A percentile compares a stretch with the other conserved stretches of the same genome.
phyloP scores from a whole-genome alignment of 2,888 invertebrate species.

The Dioctria rufipes region DNA sequence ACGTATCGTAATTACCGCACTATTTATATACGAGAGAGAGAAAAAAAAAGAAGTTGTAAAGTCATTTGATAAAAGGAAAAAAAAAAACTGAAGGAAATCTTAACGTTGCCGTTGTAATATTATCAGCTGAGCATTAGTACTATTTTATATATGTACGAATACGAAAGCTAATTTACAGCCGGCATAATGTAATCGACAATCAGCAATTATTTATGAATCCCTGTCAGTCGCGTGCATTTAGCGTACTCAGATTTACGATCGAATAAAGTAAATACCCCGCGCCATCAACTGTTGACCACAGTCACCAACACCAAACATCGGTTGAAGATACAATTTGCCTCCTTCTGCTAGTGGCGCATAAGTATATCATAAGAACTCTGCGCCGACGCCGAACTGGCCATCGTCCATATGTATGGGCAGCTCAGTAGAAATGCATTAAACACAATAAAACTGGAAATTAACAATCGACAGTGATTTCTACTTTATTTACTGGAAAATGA shows the following conservation, averaged over 20 bases:
- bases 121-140: neutral
- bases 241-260: conserved; percentile 33
- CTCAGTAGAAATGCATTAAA: neutral
- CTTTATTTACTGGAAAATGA: conserved; percentile 25
- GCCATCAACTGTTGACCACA: neutral
- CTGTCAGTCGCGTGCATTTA: conserved; percentile 48
- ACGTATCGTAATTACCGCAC: conserved; percentile 14
- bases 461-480: conserved; percentile 30
- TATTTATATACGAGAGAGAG: neutral
- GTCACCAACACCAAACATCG: neutral
- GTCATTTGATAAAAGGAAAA: neutral
- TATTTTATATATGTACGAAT: no score
- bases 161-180: neutral
- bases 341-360: neutral
- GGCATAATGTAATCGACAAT: conserved; percentile 12
- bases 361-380: no score
- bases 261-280: conserved; percentile 6
- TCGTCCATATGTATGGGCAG: conserved; percentile 2
- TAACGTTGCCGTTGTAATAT: conserved; percentile 19
- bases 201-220: conserved; percentile 42
- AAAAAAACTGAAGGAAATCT: conserved; percentile 4
- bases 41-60: neutral
- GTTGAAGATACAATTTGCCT: neutral
- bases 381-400: neutral
- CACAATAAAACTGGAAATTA: conserved; percentile 37